phyloP scores from a whole-genome alignment of 2,888 invertebrate species.

The Euzetes globulus region DNA sequence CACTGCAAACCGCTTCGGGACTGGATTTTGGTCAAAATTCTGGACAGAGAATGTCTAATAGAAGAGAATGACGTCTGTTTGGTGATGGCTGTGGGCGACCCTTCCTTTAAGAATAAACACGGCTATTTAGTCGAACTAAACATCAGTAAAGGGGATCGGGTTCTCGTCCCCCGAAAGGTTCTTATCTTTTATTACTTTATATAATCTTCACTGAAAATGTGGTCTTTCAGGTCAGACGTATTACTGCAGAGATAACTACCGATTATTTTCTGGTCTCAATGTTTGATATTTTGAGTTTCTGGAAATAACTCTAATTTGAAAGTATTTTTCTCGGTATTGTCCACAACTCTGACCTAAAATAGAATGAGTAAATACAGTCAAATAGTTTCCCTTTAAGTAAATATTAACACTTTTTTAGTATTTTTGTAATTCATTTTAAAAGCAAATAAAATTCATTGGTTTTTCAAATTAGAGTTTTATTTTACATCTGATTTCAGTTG shows the following conservation, averaged over 20 bases:
- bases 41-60: slow-evolving; percentile 19
- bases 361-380: background rate
- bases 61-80: slow-evolving; percentile 13
- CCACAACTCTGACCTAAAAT: background rate
- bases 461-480: background rate
- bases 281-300: slow-evolving; percentile 23
- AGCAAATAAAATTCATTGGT: background rate
- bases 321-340: background rate
- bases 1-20: slow-evolving; percentile 21
- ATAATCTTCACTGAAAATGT: too few species aligned
- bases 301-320: background rate
- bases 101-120: slow-evolving; percentile 12
- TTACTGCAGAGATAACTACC: slow-evolving; percentile 17
- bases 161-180: slow-evolving; percentile 8
- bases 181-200: too few species aligned
- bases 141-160: slow-evolving; percentile 12
- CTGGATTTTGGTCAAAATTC: background rate
- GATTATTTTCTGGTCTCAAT: slow-evolving; percentile 12
- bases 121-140: slow-evolving; percentile 18
- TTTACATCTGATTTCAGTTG: background rate
- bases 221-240: background rate
- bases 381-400: background rate
- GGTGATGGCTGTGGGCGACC: slow-evolving; percentile 15
- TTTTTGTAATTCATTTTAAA: background rate
- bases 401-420: background rate